These are phyloP conservation scores for Avahi laniger DNA, from an alignment of 2,797 vertebrate genomes.

Conservation along the genomic window DNA sequence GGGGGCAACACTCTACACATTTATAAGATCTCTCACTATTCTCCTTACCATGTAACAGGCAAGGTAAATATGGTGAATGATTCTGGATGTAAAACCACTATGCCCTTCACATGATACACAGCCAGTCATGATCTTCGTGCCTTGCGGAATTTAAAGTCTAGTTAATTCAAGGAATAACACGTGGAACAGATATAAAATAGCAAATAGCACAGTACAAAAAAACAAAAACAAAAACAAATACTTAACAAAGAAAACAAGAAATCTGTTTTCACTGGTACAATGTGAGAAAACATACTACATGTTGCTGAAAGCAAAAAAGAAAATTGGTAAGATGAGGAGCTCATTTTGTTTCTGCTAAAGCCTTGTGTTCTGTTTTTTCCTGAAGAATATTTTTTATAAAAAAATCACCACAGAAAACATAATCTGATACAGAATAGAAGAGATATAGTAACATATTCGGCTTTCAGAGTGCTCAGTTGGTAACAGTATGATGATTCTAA, in stretches of 20 bases:
- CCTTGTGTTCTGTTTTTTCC: not conserved
- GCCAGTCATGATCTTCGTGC: not conserved
- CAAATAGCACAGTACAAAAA: not conserved
- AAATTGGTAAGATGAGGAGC: not conserved
- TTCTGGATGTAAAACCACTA: not conserved
- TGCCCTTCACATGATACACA: not conserved
- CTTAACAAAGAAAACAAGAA: not conserved
- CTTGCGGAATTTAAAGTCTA: not conserved
- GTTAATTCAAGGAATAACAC: not conserved
- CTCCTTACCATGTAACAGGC: not conserved
- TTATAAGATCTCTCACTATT: not conserved
- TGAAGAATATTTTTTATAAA: not conserved
- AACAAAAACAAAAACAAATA: not conserved
- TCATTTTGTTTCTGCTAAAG: not conserved
- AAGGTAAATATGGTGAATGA: not conserved
- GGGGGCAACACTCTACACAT: not conserved
- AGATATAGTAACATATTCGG: not conserved
- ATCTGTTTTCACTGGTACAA: not conserved
- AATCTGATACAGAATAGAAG: not conserved
- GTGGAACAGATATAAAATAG: not conserved
- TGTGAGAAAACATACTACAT: not conserved
- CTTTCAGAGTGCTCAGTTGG: not conserved
- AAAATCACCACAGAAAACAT: not conserved
- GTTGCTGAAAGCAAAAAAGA: constrained; percentile 23
- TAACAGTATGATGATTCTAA: not conserved